Conservation (phyloP, 2,888 invertebrate genomes). For the Arenicola marina region DNA sequence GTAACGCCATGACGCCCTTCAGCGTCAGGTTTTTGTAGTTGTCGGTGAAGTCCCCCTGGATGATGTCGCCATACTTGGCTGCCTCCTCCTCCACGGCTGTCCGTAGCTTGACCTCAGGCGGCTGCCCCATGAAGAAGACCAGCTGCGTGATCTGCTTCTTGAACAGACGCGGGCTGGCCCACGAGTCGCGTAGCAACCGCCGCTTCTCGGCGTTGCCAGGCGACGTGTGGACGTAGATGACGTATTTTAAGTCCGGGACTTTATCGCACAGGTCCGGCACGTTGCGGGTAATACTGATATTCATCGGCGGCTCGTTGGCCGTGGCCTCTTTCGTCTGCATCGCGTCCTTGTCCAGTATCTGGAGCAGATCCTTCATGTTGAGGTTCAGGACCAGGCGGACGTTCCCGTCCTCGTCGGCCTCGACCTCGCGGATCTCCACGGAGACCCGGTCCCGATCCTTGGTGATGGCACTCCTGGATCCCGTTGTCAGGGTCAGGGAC, state of each 20-base stretch:
- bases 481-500: too few relatives aligned
- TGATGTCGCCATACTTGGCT: constrained; percentile 33
- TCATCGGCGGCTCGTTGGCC: neutral
- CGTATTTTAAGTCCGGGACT: constrained; percentile 12
- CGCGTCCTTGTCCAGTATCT: neutral
- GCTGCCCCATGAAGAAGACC: constrained; percentile 39
- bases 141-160: constrained; percentile 15
- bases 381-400: neutral
- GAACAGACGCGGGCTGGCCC: constrained; percentile 36
- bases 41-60: constrained; percentile 43
- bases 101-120: constrained; percentile 23
- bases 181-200: constrained; percentile 34
- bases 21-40: constrained; percentile 39
- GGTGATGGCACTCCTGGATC: too few relatives aligned
- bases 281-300: constrained; percentile 11
- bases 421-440: neutral
- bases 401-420: neutral
- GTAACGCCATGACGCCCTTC: constrained; percentile 41
- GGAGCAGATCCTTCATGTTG: neutral
- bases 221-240: constrained; percentile 38
- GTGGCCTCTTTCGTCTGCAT: neutral
- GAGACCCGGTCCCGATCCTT: neutral
- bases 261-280: constrained; percentile 21
- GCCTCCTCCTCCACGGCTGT: constrained; percentile 32
- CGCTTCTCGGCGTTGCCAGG: constrained; percentile 33